Percentiles rank a stretch among this genome's conserved stretches.
Evolutionary conservation across 2,888 invertebrate species (phyloP).

Genomic region (Neoscelio sp.): DNA sequence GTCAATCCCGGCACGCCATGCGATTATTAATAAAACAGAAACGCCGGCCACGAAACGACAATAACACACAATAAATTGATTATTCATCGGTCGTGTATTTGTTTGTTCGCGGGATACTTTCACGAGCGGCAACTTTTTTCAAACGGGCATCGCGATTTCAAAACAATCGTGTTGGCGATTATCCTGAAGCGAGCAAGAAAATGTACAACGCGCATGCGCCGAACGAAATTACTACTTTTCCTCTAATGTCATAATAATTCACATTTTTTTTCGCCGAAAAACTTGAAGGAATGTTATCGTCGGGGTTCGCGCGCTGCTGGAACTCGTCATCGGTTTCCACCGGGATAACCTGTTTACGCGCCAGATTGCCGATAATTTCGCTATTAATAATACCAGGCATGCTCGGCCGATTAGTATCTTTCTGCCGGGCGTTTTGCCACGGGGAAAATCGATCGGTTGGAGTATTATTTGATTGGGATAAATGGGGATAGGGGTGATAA

Average conservation of each 20-base stretch:
- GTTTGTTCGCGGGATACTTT: too few relatives aligned
- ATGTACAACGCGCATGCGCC: too few relatives aligned
- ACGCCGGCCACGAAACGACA: constrained; percentile 27
- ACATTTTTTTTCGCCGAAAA: constrained; percentile 73
- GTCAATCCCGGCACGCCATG: too few relatives aligned
- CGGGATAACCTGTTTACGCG: constrained; percentile 78
- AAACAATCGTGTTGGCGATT: constrained; percentile 69
- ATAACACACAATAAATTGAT: constrained; percentile 35
- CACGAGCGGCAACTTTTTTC: too few relatives aligned
- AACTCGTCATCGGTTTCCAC: constrained; percentile 71
- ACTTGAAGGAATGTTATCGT: constrained; percentile 72
- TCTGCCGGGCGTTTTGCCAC: constrained; percentile 52
- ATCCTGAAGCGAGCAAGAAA: constrained; percentile 59
- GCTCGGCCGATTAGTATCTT: constrained; percentile 76
- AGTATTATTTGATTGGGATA: background rate
- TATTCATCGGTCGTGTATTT: too few relatives aligned
- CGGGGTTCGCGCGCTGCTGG: constrained; percentile 45
- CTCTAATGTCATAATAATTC: constrained; percentile 77
- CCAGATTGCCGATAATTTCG: constrained; percentile 75
- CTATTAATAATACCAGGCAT: constrained; percentile 78
- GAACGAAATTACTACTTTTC: constrained; percentile 49
- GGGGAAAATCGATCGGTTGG: constrained; percentile 15
- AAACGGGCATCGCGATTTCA: too few relatives aligned
- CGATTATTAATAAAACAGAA: constrained; percentile 52
- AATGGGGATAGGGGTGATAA: too few relatives aligned